phyloP scores from a whole-genome alignment of 2,888 invertebrate species.

The Lasioglossum pauxillum region DNA sequence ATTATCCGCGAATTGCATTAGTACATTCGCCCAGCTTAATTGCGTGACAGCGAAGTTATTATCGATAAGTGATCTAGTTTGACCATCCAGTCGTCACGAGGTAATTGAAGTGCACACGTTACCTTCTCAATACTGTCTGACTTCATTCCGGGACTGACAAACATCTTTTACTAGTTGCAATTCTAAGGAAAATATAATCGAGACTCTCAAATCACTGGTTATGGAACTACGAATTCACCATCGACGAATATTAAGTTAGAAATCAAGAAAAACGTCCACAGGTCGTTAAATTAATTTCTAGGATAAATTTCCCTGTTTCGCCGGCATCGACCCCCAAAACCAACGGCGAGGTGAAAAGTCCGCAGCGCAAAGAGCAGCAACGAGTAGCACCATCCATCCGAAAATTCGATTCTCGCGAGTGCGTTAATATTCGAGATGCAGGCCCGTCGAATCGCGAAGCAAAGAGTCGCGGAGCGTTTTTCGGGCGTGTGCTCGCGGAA shows the following conservation, averaged over 20 bases:
- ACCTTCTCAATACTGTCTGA: neutral
- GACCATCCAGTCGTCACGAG: neutral
- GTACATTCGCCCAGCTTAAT: constrained; percentile 21
- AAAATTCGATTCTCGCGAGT: neutral
- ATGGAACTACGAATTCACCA: neutral
- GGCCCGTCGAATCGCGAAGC: neutral
- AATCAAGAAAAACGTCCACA: neutral
- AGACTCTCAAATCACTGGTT: too few relatives aligned
- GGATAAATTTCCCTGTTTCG: neutral
- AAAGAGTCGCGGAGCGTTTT: constrained; percentile 18
- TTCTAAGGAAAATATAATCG: neutral
- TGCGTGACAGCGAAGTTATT: constrained; percentile 11
- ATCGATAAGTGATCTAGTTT: constrained; percentile 12
- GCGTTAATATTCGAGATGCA: constrained; percentile 16
- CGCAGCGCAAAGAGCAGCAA: neutral
- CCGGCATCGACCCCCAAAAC: neutral
- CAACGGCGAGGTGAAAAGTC: neutral
- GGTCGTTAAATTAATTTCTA: neutral
- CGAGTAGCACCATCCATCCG: neutral
- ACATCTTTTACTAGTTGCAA: neutral
- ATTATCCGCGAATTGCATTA: constrained; percentile 38
- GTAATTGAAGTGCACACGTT: neutral
- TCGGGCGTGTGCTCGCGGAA: constrained; percentile 30
- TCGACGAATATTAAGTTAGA: neutral
- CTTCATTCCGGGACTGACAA: neutral